Percentiles rank a stretch among this genome's conserved stretches.
phyloP scores from a whole-genome alignment of 2,797 vertebrate genomes.

The Paratrypauchen microcephalus region DNA sequence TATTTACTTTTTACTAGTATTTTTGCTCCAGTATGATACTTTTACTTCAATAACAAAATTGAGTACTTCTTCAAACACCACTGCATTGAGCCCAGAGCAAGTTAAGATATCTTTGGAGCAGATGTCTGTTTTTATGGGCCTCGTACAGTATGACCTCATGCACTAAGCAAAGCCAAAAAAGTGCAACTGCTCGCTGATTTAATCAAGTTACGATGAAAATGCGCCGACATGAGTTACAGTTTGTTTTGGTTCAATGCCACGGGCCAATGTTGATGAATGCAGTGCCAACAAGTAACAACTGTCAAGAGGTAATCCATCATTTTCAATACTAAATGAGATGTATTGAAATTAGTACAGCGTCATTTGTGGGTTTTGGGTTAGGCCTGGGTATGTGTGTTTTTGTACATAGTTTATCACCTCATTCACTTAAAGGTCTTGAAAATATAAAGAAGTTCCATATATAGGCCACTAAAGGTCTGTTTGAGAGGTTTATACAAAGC shows the following conservation, averaged over 20 bases:
- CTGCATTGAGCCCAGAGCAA: constrained; percentile 31
- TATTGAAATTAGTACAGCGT: background rate
- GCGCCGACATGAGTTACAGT: background rate
- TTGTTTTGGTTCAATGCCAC: constrained; percentile 13
- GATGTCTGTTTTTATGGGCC: constrained; percentile 41
- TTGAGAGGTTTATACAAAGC: too few relatives aligned
- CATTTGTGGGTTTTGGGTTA: background rate
- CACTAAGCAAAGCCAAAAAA: constrained; percentile 11
- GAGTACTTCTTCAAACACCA: too few relatives aligned
- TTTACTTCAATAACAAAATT: too few relatives aligned
- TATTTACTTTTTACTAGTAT: too few relatives aligned
- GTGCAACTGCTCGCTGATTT: constrained; percentile 9
- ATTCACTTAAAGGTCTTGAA: background rate
- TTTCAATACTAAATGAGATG: constrained; percentile 1
- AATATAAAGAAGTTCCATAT: background rate
- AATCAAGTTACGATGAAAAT: constrained; percentile 1
- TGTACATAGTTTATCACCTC: background rate
- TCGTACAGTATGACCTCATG: constrained; percentile 8
- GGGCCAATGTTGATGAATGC: constrained; percentile 8
- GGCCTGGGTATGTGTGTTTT: background rate
- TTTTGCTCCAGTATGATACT: too few relatives aligned
- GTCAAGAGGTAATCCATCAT: background rate
- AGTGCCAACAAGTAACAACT: constrained; percentile 15
- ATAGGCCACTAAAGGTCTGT: background rate
- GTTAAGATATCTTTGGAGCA: constrained; percentile 27